Base-by-base conservation (phyloP, 1,140 invertebrate species). In the Acromyrmex charruanus region DNA sequence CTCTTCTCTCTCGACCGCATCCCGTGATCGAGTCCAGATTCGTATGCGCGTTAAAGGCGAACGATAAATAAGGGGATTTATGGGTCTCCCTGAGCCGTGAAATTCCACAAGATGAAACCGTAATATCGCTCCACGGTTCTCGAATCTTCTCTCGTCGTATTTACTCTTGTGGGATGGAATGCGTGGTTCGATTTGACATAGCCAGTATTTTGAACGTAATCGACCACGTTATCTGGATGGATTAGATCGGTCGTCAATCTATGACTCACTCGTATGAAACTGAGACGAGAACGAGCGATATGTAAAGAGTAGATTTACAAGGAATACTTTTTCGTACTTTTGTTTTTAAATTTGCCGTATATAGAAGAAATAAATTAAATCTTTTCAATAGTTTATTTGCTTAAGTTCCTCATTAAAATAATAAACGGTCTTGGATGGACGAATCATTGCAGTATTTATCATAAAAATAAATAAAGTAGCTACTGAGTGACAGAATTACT, bases 61-160 rank as follows among this genome's bases (percentile, higher is more conserved):
- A 79, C 80, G 69, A 74, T 75, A 75, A 84, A 74, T 74, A 75
- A 59, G 14, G n/a, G 39, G 80, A 75, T 84, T 84, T 51, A 84
- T 49, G 25, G 18, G 49, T 35, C 35, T 68, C 51, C 28, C 9
- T 16, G 31, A 35, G 49, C 28, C 16, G 21, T 44, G 74, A 65
- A 79, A 79, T 77, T 77, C 21, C 69, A 44, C 35, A 18, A 39
- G 79, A 81, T 39, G 77, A 71, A 71, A 71, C 18, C 44, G 80
- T 55, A 82, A 82, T 74, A 31, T 82, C 55, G 68, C 44, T n/a
- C 16, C n/a, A 12, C 72, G 81, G 49, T 31, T 44, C 31, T 75
- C 35, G 10, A 21, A 9, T 28, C 66, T 51, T 18, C 39, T 18
- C 44, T 58, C n/a, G n/a, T 6, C 21, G 9, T 71, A 69, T 81